Percentiles rank a stretch among this genome's conserved stretches.
phyloP scores from a whole-genome alignment of 1,140 invertebrate genomes.

The Cardiocondyla obscurior region DNA sequence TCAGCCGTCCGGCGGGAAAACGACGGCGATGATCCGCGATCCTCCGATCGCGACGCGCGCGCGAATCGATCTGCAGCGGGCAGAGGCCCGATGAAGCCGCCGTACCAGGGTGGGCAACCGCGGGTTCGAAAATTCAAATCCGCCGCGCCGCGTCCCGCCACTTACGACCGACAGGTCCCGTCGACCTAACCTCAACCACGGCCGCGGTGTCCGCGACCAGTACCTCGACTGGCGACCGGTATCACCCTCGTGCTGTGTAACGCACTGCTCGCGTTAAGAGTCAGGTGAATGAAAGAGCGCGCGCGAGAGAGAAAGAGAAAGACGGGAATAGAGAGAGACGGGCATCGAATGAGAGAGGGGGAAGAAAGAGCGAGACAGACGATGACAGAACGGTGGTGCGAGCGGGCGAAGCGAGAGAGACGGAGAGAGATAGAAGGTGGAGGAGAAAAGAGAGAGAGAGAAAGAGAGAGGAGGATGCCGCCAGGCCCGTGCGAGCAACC shows the following conservation, averaged over 20 bases:
- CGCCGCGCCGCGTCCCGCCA: conserved; percentile 64
- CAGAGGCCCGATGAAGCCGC: neutral
- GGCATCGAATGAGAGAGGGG: neutral
- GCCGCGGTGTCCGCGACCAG: conserved; percentile 60
- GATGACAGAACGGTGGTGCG: conserved; percentile 34
- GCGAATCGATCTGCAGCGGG: neutral
- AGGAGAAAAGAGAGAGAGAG: conserved; percentile 74
- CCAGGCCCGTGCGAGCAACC: conserved; percentile 78
- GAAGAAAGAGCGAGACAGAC: conserved; percentile 12
- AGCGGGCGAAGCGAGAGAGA: conserved; percentile 41
- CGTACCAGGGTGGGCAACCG: conserved; percentile 24
- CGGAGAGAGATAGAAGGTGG: conserved; percentile 70
- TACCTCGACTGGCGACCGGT: conserved; percentile 68
- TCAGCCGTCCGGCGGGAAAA: conserved; percentile 47
- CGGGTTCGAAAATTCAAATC: conserved; percentile 72
- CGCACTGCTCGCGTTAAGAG: conserved; percentile 70
- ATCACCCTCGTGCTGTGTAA: conserved; percentile 62
- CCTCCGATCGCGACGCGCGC: conserved; percentile 35
- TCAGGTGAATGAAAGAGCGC: conserved; percentile 68
- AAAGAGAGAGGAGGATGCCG: conserved; percentile 76
- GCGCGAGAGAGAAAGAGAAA: conserved; percentile 1
- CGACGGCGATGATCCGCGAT: neutral
- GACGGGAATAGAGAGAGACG: neutral
- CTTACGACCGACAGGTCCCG: conserved; percentile 62
- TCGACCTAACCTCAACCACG: conserved; percentile 78